These are phyloP conservation scores for Dryas iulia DNA, from an alignment of 1,140 invertebrate genomes.

Conservation along the genomic window DNA sequence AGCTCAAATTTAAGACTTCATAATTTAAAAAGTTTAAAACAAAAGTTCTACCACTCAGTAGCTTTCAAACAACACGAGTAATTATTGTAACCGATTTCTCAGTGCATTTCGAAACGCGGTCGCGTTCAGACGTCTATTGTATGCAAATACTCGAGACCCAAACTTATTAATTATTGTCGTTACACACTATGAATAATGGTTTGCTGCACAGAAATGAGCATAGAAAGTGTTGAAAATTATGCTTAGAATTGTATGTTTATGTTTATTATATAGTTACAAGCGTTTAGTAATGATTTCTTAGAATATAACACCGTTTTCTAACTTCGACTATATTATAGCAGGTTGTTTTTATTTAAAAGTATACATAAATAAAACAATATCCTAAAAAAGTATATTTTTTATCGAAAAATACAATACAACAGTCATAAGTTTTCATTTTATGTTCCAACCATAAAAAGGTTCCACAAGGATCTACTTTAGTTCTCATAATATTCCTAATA, in stretches of 20 bases:
- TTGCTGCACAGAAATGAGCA: slow-evolving; percentile 36
- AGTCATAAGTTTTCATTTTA: neutral
- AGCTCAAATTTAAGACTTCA: too few species aligned
- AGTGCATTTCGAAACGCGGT: slow-evolving; percentile 50
- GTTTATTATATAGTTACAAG: neutral
- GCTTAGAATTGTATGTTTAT: slow-evolving; percentile 18
- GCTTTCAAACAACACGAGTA: slow-evolving; percentile 25
- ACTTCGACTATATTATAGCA: too few species aligned
- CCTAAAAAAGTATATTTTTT: too few species aligned
- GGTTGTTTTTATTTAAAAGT: too few species aligned
- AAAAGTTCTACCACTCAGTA: slow-evolving; percentile 12
- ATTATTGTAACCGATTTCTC: slow-evolving; percentile 35
- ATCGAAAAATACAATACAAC: too few species aligned
- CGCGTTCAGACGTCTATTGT: slow-evolving; percentile 62
- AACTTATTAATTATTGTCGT: slow-evolving; percentile 73
- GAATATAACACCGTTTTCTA: too few species aligned
- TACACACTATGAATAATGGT: slow-evolving; percentile 60
- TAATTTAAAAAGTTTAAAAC: neutral
- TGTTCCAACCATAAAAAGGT: too few species aligned
- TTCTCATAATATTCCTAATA: neutral
- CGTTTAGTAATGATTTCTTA: neutral
- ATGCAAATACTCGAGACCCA: slow-evolving; percentile 67
- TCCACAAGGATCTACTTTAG: neutral
- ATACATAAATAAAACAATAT: too few species aligned
- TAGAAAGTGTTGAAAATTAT: slow-evolving; percentile 33